Evolutionary conservation across 2,797 vertebrate genomes (phyloP), one percentile per base, ranked within the genome.

Genomic region (Jordanella pulchra): DNA sequence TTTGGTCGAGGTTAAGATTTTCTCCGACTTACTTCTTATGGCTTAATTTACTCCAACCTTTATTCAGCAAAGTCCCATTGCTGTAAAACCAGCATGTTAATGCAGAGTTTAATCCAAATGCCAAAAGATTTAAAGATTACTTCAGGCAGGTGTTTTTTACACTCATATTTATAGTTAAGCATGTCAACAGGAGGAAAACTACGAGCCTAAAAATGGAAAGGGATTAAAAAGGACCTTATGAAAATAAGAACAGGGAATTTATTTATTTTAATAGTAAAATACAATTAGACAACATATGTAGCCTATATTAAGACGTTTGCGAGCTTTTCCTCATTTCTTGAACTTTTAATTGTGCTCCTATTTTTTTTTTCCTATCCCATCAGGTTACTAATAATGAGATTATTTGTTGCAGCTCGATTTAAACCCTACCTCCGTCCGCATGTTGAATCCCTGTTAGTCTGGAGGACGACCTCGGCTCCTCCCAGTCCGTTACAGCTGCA

Each of bases 381-480:
- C 32, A 42, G 21, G 60, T 63, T 39, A 42, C 21, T 12, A 2
- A 11, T n/a, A 42, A 25, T n/a, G 7, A 39, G 5, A 12, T 39
- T n/a, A n/a, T n/a, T n/a, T n/a, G n/a, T n/a, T n/a, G n/a, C n/a
- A 30, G 10, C 0, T 1, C 14, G 4, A 14, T 65, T 48, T 70
- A 21, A 39, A 28, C 30, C 51, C 0, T 72, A 56, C 66, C 76
- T 50, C 18, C 35, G 17, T 55, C 47, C 60, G 2, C 12, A 0
- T 13, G 65, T 18, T 17, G 67, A 48, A 21, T 14, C 14, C 69
- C 76, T 58, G 77, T 68, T 69, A 61, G 18, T 23, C 66, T 63
- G 44, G 1, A 23, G 56, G 47, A 71, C 3, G 35, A 58, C 23
- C 48, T 27, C 71, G 55, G 72, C 72, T 77, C 72, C 76, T 70